Conservation (phyloP, 2,797 vertebrate species). For the Chiloscyllium punctatum region DNA sequence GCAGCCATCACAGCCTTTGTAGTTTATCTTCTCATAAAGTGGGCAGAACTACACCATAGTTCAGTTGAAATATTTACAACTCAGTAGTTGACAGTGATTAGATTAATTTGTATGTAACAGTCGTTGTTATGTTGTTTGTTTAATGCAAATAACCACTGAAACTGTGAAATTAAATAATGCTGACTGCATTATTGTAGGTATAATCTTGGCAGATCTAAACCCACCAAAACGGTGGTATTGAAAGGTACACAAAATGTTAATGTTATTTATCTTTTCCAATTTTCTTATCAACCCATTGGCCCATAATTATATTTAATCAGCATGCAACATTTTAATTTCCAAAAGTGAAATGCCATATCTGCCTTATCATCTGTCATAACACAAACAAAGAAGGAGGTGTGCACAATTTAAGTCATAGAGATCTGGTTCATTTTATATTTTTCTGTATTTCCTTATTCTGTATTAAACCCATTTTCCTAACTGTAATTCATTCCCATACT, state of each 20-base stretch:
- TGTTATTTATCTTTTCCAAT: neutral
- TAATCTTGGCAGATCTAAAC: neutral
- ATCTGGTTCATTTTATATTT: neutral
- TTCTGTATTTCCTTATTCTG: neutral
- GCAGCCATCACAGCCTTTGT: neutral
- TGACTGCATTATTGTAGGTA: neutral
- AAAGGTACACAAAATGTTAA: neutral
- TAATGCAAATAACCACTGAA: neutral
- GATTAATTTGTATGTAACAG: neutral
- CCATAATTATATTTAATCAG: neutral
- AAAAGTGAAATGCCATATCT: too few relatives aligned
- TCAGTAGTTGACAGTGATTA: neutral
- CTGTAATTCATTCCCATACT: neutral
- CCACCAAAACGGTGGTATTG: neutral
- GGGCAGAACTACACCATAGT: neutral
- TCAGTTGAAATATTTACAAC: neutral
- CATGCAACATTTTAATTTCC: neutral
- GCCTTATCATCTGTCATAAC: neutral
- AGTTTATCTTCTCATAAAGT: neutral
- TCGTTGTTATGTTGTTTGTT: neutral
- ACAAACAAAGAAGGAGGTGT: neutral
- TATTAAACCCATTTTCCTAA: neutral
- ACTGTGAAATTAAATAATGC: neutral
- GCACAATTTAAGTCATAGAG: neutral
- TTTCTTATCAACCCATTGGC: neutral